Evolutionary conservation across 2,888 invertebrate species (phyloP).

Genomic region (Sminthurides aquaticus): DNA sequence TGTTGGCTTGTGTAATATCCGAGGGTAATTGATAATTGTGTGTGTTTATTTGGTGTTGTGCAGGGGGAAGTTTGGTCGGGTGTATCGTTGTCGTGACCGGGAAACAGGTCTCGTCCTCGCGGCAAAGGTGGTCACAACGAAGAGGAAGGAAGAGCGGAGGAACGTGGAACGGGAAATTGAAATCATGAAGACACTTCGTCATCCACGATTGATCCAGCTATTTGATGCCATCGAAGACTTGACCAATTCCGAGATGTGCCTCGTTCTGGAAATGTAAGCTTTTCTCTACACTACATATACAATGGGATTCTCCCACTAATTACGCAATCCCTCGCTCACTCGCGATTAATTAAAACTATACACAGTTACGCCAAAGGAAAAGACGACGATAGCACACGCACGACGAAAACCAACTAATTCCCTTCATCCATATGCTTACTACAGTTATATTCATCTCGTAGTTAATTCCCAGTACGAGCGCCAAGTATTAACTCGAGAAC

Average conservation of each 20-base stretch:
- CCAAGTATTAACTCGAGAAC: too few relatives aligned
- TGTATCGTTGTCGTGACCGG: conserved; percentile 84
- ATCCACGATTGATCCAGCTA: conserved; percentile 90
- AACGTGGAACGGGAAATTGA: conserved; percentile 94
- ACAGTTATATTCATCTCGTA: too few relatives aligned
- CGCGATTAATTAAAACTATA: neutral
- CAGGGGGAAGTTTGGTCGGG: conserved; percentile 95
- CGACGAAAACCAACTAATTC: too few relatives aligned
- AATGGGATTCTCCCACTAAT: neutral
- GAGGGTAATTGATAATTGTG: conserved; percentile 3
- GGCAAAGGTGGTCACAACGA: conserved; percentile 84
- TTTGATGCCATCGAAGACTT: conserved; percentile 87
- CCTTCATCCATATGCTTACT: too few relatives aligned
- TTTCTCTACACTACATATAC: neutral
- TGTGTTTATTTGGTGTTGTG: conserved; percentile 2
- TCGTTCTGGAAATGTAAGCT: conserved; percentile 94
- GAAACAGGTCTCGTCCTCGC: conserved; percentile 71
- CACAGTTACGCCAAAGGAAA: neutral
- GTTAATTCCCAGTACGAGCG: too few relatives aligned
- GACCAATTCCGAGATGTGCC: conserved; percentile 85
- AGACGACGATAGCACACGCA: too few relatives aligned
- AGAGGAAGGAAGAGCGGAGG: conserved; percentile 74
- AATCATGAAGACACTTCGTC: conserved; percentile 89
- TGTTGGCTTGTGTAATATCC: neutral
- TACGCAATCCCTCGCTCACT: neutral